Conservation (phyloP, 2,797 vertebrate genomes). For the Liparis tanakae region DNA sequence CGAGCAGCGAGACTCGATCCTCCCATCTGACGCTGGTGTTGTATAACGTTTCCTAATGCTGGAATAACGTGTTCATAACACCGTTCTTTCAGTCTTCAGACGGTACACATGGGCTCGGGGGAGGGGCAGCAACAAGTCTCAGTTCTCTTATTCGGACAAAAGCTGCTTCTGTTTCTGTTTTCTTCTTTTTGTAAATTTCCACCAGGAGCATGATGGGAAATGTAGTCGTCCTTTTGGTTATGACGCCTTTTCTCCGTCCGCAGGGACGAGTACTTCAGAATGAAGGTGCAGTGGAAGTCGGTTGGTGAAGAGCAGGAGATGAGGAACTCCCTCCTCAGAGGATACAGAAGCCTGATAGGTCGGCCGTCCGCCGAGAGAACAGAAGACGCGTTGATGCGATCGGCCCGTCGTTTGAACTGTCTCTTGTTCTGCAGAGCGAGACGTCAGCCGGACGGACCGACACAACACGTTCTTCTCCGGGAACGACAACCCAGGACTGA, state of each 20-base stretch:
- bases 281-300: constrained; percentile 96
- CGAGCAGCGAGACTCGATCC: too few species aligned
- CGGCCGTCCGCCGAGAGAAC: constrained; percentile 37
- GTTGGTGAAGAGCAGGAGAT: constrained; percentile 93
- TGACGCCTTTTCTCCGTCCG: constrained; percentile 1
- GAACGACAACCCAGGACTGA: constrained; percentile 88
- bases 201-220: background rate
- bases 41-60: too few species aligned
- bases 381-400: background rate
- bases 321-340: constrained; percentile 90
- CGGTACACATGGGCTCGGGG: too few species aligned
- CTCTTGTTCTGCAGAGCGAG: constrained; percentile 84
- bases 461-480: constrained; percentile 93
- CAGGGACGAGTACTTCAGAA: constrained; percentile 93
- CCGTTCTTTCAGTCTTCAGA: too few species aligned
- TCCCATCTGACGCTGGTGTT: too few species aligned
- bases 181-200: background rate
- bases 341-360: constrained; percentile 93
- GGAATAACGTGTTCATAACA: too few species aligned
- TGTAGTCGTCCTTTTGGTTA: background rate
- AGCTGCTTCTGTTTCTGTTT: background rate
- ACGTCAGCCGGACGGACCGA: constrained; percentile 91
- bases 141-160: too few species aligned
- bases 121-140: too few species aligned
- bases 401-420: constrained; percentile 10